Evolutionary conservation across 2,888 invertebrate species (phyloP).

Genomic region (Leptinotarsa juncta): DNA sequence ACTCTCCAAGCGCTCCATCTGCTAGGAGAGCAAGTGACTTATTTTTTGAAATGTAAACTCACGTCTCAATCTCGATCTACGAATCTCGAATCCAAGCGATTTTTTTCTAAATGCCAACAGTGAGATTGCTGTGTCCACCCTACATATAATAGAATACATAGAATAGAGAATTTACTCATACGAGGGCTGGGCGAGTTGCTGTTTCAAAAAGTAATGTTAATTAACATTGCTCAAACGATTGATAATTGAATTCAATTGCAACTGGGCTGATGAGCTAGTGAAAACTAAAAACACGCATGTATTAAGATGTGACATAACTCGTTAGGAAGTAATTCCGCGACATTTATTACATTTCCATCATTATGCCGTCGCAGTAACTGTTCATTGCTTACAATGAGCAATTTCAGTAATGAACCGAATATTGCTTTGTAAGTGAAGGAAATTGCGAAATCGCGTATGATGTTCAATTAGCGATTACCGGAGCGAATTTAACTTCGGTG

Average conservation of each 20-base stretch:
- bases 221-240: too few species aligned
- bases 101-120: too few species aligned
- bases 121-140: too few species aligned
- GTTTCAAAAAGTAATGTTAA: too few species aligned
- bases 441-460: conserved; percentile 26
- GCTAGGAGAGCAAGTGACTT: too few species aligned
- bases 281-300: conserved; percentile 1
- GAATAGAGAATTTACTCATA: too few species aligned
- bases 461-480: conserved; percentile 23
- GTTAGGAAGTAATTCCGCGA: conserved; percentile 11
- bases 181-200: too few species aligned
- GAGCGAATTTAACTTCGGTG: conserved; percentile 8
- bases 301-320: conserved; percentile 1
- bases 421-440: conserved; percentile 17
- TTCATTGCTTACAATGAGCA: conserved; percentile 24
- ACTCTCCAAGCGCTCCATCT: too few species aligned
- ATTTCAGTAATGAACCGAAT: conserved; percentile 21
- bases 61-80: too few species aligned
- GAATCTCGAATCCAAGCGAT: too few species aligned
- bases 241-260: neutral
- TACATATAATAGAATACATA: too few species aligned
- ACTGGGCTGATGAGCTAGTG: neutral
- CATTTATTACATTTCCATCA: conserved; percentile 21
- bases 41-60: too few species aligned
- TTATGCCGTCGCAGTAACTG: conserved; percentile 8